Evolutionary conservation across 2,113 vertebrate species (phyloP).

Genomic region (Eurypyga helias): DNA sequence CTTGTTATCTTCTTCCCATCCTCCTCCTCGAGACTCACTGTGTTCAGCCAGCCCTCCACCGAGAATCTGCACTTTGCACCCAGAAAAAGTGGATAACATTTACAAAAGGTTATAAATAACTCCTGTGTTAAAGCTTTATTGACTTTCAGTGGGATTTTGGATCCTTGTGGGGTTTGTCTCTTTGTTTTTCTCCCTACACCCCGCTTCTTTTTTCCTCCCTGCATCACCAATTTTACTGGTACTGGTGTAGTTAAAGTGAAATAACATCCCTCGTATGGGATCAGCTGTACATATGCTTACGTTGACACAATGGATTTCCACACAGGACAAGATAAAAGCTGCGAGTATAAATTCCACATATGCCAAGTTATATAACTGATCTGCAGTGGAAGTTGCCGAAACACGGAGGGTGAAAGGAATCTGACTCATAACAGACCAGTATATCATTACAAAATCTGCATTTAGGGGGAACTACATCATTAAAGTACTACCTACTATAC

Average conservation of each 20-base stretch:
- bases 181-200: too few relatives aligned
- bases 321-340: neutral
- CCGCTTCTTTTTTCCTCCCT: neutral
- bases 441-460: neutral
- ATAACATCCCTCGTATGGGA: neutral
- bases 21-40: neutral
- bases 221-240: neutral
- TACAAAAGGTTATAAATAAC: conserved; percentile 35
- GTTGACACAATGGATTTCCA: neutral
- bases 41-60: neutral
- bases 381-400: neutral
- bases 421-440: neutral
- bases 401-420: neutral
- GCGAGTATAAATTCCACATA: neutral
- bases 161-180: neutral
- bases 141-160: neutral
- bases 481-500: neutral
- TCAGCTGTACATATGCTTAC: neutral
- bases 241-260: neutral
- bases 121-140: neutral
- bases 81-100: conserved; percentile 22
- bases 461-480: neutral
- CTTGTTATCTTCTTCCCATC: conserved; percentile 41
- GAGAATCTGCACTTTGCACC: conserved; percentile 27
- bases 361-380: neutral